Evolutionary conservation across 2,797 vertebrate genomes (phyloP), one percentile per base, ranked within the genome.

Genomic region (Ptychobarbus kaznakovi): DNA sequence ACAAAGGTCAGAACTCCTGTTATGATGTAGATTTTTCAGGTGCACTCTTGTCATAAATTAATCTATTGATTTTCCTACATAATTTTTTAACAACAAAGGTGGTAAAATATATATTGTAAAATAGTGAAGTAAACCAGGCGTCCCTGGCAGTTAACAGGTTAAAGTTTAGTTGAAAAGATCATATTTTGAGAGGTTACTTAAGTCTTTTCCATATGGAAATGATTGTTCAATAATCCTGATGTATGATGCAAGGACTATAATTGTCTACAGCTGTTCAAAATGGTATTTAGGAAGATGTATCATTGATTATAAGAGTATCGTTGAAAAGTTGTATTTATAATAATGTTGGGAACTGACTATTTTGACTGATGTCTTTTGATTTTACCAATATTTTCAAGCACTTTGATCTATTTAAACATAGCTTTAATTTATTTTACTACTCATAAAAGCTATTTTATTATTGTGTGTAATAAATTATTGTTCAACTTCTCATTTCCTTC

Each of bases 341-440:
- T 38, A 6, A 49, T 42, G 20, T 18, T 74, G 11, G 9, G 20
- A 6, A 58, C 28, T 56, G 51, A 3, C 22, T 0, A 3, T 12
- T 46, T 68, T 69, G 1, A 22, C 2, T 42, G 11, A 7, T 11
- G 35, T 73, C 73, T 80, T 32, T 10, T 5, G 25, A 44, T 32
- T 58, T 79, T 80, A 49, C 63, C 25, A 58, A 35, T 51, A n/a
- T 85, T 40, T 74, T 65, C 25, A 91, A 89, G 92, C 91, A 94
- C 92, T 91, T 94, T 92, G 20, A 63, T 86, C 63, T 89, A 86
- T 87, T 89, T 91, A 82, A 92, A 84, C 40, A 32, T 32, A 16
- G 88, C 42, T 82, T 81, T 86, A 28, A 92, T 93, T 95, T 93
- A 94, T 94, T 92, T 91, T 86, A 89, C 90, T 92, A 91, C 85